Percentiles rank a stretch among this genome's conserved stretches.
These are phyloP conservation scores for Eulithis prunata DNA, from an alignment of 2,888 invertebrate genomes.

Conservation along the genomic window DNA sequence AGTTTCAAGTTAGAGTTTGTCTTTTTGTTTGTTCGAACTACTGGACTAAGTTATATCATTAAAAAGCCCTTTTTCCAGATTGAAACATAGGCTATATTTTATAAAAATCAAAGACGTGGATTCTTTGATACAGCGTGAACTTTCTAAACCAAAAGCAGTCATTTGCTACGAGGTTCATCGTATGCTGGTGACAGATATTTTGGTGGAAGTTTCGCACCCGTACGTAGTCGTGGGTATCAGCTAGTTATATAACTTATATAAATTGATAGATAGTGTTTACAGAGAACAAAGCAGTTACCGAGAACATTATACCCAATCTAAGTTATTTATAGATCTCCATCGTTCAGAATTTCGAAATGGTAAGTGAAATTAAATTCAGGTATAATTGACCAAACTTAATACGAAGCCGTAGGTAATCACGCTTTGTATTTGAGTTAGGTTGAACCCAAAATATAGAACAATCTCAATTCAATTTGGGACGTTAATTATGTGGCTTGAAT, in stretches of 20 bases:
- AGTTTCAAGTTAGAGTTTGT: no score
- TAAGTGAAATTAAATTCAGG: slow-evolving; percentile 28
- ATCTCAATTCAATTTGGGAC: slow-evolving; percentile 27
- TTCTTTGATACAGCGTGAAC: no score
- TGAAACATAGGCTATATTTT: no score
- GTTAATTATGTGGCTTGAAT: slow-evolving; percentile 17
- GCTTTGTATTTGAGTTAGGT: slow-evolving; percentile 18
- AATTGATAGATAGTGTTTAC: background rate
- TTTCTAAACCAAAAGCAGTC: background rate
- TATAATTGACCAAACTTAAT: slow-evolving; percentile 26
- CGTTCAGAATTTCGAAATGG: slow-evolving; percentile 22
- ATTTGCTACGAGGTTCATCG: no score
- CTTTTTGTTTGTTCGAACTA: no score
- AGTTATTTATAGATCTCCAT: slow-evolving; percentile 15
- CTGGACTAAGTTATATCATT: no score
- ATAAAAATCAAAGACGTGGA: no score
- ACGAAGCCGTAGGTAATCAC: slow-evolving; percentile 20
- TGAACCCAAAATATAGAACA: slow-evolving; percentile 17
- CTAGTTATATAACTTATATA: no score
- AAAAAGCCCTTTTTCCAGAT: no score
- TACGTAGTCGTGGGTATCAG: no score
- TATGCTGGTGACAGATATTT: no score
- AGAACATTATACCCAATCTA: slow-evolving; percentile 19
- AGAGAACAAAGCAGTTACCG: slow-evolving; percentile 3
- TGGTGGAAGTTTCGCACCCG: no score